Percentiles rank a stretch among this genome's conserved stretches.
Evolutionary conservation across 2,888 invertebrate genomes (phyloP).

Genomic region (Apomyelois bistriatella): DNA sequence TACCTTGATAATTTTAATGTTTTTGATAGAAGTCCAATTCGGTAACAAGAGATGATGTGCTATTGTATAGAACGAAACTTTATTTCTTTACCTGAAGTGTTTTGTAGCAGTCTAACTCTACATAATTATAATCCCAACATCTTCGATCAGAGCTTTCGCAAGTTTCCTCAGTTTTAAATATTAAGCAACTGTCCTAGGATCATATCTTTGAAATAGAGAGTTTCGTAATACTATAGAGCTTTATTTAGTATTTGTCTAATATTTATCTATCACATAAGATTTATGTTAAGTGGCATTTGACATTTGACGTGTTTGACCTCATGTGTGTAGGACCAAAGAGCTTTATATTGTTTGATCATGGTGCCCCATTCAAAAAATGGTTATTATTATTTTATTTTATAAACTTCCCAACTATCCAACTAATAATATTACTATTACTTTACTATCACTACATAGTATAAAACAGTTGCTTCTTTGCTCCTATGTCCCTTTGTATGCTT

Average conservation of each 20-base stretch:
- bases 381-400: too few relatives aligned
- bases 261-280: neutral
- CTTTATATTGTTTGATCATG: too few relatives aligned
- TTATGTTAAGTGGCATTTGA: neutral
- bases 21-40: too few relatives aligned
- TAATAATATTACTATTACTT: too few relatives aligned
- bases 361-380: too few relatives aligned
- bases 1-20: too few relatives aligned
- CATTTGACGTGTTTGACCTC: neutral
- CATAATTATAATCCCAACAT: slow-evolving; percentile 7
- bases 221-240: neutral
- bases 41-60: too few relatives aligned
- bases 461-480: too few relatives aligned
- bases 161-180: slow-evolving; percentile 12
- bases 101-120: neutral
- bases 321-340: neutral
- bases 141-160: slow-evolving; percentile 8
- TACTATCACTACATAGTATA: too few relatives aligned
- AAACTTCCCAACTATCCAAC: too few relatives aligned
- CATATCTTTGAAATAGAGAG: neutral
- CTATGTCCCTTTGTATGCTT: too few relatives aligned
- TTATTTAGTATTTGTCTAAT: neutral
- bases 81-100: neutral
- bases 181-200: slow-evolving; percentile 9
- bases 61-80: neutral